These are phyloP conservation scores for Hololepta plana DNA, from an alignment of 2,888 invertebrate genomes.

Conservation along the genomic window DNA sequence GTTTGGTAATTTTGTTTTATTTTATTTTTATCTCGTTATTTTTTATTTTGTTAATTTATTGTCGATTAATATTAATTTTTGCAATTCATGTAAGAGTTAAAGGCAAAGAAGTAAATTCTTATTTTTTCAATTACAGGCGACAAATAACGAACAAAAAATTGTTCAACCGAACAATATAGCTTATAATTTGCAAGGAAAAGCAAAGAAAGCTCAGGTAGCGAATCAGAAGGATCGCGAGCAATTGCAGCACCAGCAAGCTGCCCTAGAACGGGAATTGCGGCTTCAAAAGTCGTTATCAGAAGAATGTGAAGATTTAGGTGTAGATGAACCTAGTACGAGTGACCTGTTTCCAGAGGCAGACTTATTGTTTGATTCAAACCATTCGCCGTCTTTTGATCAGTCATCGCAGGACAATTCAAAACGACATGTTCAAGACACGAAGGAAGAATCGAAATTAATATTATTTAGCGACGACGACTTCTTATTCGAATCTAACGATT, in stretches of 20 bases:
- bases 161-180: no score
- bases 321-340: conserved; percentile 63
- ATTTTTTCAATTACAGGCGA: conserved; percentile 6
- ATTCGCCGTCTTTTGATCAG: conserved; percentile 36
- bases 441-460: conserved; percentile 17
- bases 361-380: conserved; percentile 52
- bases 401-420: conserved; percentile 15
- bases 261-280: conserved; percentile 34
- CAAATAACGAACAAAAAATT: no score
- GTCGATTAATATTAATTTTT: conserved; percentile 5
- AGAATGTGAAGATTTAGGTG: conserved; percentile 62
- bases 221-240: conserved; percentile 20
- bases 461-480: conserved; percentile 25
- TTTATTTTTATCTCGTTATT: conserved; percentile 4
- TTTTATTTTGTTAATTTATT: conserved; percentile 4
- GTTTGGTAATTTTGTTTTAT: conserved; percentile 3
- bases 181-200: conserved; percentile 15
- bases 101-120: conserved; percentile 4
- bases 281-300: conserved; percentile 56
- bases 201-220: conserved; percentile 17
- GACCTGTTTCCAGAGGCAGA: conserved; percentile 63
- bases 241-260: conserved; percentile 31
- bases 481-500: conserved; percentile 25
- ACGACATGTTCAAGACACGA: conserved; percentile 11
- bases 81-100: conserved; percentile 5